phyloP scores from a whole-genome alignment of 1,140 invertebrate species.

The Andricus grossulariae region DNA sequence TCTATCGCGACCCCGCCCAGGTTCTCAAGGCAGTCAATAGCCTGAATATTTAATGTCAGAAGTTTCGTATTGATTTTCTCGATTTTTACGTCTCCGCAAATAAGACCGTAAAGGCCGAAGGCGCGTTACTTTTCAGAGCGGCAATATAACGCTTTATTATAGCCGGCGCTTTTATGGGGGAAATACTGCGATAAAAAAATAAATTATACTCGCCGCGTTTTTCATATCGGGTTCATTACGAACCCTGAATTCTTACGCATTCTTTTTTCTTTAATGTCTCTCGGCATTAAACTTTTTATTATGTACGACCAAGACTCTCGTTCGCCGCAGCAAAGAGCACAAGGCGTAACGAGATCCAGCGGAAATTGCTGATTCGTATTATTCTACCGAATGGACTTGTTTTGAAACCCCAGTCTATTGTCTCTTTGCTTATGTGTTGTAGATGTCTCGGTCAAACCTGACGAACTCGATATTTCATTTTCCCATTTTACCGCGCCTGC shows the following conservation, averaged over 20 bases:
- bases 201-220: slow-evolving; percentile 68
- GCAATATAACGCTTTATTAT: slow-evolving; percentile 74
- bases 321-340: slow-evolving; percentile 49
- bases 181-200: slow-evolving; percentile 67
- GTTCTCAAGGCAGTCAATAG: slow-evolving; percentile 66
- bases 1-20: slow-evolving; percentile 54
- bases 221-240: slow-evolving; percentile 74
- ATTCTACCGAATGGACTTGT: slow-evolving; percentile 30
- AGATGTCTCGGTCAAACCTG: slow-evolving; percentile 29
- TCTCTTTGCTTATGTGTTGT: slow-evolving; percentile 26
- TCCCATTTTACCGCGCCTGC: background rate
- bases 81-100: slow-evolving; percentile 75
- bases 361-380: slow-evolving; percentile 52
- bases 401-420: slow-evolving; percentile 29
- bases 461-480: slow-evolving; percentile 19
- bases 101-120: slow-evolving; percentile 70
- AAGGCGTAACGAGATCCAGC: slow-evolving; percentile 54
- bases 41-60: slow-evolving; percentile 74
- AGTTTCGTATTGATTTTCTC: slow-evolving; percentile 75
- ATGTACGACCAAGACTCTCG: slow-evolving; percentile 56
- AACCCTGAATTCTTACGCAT: slow-evolving; percentile 63
- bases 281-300: slow-evolving; percentile 71
- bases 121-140: slow-evolving; percentile 70
- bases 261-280: slow-evolving; percentile 60
- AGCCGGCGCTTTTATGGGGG: slow-evolving; percentile 71